Percentiles rank a stretch among this genome's conserved stretches.
phyloP scores from a whole-genome alignment of 2,113 vertebrate genomes.

The Gasterosteus nipponicus region DNA sequence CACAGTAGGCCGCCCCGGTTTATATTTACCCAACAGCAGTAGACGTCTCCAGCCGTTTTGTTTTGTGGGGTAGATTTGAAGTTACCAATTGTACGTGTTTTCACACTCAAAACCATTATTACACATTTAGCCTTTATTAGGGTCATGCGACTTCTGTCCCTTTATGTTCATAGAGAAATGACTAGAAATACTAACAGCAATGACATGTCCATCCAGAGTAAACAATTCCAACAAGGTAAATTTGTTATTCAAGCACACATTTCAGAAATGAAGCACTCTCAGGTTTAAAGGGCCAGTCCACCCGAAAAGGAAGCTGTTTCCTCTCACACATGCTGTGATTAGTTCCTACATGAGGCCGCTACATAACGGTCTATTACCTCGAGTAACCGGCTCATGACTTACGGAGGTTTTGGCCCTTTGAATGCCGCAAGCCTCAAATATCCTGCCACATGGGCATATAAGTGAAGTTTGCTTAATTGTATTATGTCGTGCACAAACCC shows the following conservation, averaged over 20 bases:
- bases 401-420: neutral
- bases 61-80: slow-evolving; percentile 1
- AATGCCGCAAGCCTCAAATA: neutral
- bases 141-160: neutral
- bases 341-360: neutral
- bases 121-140: neutral
- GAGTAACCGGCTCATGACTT: neutral
- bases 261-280: too few relatives aligned
- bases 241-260: too few relatives aligned
- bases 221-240: too few relatives aligned
- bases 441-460: neutral
- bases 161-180: neutral
- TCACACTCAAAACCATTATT: neutral
- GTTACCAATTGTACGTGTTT: neutral
- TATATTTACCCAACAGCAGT: slow-evolving; percentile 38
- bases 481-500: neutral
- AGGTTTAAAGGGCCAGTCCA: neutral
- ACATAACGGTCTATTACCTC: neutral
- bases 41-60: slow-evolving; percentile 10
- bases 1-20: slow-evolving; percentile 34
- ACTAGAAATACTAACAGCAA: slow-evolving; percentile 1
- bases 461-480: neutral
- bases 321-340: neutral
- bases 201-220: neutral
- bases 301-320: neutral